Percentiles rank a stretch among this genome's conserved stretches.
phyloP scores from a whole-genome alignment of 2,797 vertebrate genomes.

The Channallabes apus region DNA sequence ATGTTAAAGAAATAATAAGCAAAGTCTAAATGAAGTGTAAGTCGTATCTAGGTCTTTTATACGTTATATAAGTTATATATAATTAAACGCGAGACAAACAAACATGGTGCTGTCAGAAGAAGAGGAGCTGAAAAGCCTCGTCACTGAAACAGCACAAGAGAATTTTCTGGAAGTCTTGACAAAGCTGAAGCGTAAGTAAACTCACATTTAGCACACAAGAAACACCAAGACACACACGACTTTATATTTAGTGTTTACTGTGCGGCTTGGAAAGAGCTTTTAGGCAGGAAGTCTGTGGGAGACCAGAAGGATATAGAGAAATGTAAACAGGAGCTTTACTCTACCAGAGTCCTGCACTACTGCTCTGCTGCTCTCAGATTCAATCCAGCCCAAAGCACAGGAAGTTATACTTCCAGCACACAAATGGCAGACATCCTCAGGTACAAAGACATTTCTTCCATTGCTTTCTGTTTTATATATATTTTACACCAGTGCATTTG shows the following conservation, averaged over 20 bases:
- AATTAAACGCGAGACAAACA: not conserved
- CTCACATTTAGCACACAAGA: not conserved
- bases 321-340: conserved; percentile 56
- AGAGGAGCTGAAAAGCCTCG: conserved; percentile 35
- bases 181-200: conserved; percentile 45
- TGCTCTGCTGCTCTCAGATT: conserved; percentile 55
- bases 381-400: conserved; percentile 50
- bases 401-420: conserved; percentile 50
- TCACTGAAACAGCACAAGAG: conserved; percentile 30
- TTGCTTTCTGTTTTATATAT: not conserved
- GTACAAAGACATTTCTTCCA: conserved; percentile 23
- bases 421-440: conserved; percentile 62
- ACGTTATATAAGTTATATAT: not conserved
- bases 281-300: conserved; percentile 50
- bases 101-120: conserved; percentile 10
- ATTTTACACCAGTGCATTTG: not conserved
- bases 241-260: not conserved
- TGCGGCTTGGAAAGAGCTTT: conserved; percentile 37
- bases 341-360: conserved; percentile 50
- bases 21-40: not conserved
- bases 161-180: conserved; percentile 39
- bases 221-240: not conserved
- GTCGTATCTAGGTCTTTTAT: not conserved
- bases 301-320: conserved; percentile 47
- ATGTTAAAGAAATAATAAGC: not conserved